Evolutionary conservation across 2,888 invertebrate species (phyloP), one percentile per base, ranked within the genome.

Genomic region (Gari tellinella): DNA sequence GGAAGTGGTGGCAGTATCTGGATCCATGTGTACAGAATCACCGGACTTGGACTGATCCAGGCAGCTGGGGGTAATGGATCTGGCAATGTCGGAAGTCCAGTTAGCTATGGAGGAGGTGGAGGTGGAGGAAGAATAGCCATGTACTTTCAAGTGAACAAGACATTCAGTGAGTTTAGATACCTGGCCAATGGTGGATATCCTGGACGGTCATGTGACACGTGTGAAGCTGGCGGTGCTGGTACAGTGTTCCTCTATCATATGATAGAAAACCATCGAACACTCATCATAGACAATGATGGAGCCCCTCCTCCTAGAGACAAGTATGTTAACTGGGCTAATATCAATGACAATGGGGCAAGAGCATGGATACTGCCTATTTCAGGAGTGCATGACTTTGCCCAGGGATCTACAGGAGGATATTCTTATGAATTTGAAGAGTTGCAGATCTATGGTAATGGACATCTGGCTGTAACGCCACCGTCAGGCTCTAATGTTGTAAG

Each of bases 1-100:
- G 88, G 86, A 1, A 87, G 86, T 60, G 88, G 86, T 2, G 88
- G 88, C 1, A 85, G 86, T 53, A 81, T 88, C 15, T 86, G 85
- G 84, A 72, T 88, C 14, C 80, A 86, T 63, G 67, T 70, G 21
- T 23, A 82, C 58, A 74, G 67, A 14, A 80, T 86, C 14, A 83
- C 85, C 14, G 84, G 82, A 12, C 84, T 80, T 68, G 86, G 86
- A 31, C 66, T 49, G 45, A 67, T 86, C 7, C 72, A 82, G 15
- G 72, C 80, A 10, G 68, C 38, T 25, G 86, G 84, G 38, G 86
- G 86, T n/a, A 64, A 75, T 17, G 86, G 84, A 0, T 55, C 61
- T n/a, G 57, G 45, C 4, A 17, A 65, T 23, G 60, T 68, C 4
- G 31, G 70, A 25, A 66, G 66, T 41, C 51, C 70, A 17, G 43